A percentile compares a stretch with the other conserved stretches of the same genome.
Evolutionary conservation across 2,797 vertebrate species (phyloP).

Genomic region (Anolis apletophallus): DNA sequence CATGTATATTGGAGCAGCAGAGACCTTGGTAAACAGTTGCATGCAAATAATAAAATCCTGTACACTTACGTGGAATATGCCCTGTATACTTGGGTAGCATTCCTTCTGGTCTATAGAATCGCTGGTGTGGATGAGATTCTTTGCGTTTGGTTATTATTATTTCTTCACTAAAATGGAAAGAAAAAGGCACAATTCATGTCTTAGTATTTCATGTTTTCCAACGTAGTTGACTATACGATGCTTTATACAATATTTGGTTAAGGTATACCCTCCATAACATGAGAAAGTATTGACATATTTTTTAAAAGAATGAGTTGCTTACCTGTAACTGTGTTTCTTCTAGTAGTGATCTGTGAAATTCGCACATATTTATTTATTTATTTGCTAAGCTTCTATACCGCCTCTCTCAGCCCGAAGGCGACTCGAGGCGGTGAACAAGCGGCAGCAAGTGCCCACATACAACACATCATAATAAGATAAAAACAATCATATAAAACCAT

Average conservation of each 20-base stretch:
- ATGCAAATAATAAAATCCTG: neutral
- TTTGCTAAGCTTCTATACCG: too few species aligned
- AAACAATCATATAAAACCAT: too few species aligned
- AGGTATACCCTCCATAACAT: neutral
- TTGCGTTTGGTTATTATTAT: neutral
- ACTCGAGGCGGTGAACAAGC: too few species aligned
- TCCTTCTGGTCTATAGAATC: conserved; percentile 15
- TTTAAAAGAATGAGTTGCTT: neutral
- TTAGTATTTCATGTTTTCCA: neutral
- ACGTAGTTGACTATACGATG: neutral
- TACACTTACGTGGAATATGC: conserved; percentile 21
- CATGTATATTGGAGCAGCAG: too few species aligned
- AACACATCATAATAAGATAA: too few species aligned
- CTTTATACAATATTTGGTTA: neutral
- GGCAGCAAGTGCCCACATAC: too few species aligned
- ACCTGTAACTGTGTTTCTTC: too few species aligned
- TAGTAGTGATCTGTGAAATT: too few species aligned
- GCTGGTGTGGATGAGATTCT: accelerated
- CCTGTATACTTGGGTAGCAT: conserved; percentile 23
- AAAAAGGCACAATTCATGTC: neutral
- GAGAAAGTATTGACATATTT: neutral
- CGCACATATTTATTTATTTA: too few species aligned
- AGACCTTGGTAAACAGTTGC: neutral
- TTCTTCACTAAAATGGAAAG: neutral
- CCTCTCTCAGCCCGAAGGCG: too few species aligned